Conservation (phyloP, 1,140 invertebrate species). For the Druon quercuslanigerum region DNA sequence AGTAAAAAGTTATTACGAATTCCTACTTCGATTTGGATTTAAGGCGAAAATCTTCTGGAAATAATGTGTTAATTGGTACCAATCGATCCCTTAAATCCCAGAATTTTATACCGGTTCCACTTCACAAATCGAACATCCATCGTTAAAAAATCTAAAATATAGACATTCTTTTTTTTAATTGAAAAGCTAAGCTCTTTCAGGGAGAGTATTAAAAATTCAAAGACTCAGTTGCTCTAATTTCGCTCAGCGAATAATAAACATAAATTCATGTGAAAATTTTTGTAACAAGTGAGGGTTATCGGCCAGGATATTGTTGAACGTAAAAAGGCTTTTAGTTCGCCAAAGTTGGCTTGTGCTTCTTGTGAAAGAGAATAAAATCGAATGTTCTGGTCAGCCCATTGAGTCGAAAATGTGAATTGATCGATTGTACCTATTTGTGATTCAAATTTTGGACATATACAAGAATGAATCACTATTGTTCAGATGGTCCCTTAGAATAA, state of each 20-base stretch:
- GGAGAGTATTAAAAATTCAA: too few species aligned
- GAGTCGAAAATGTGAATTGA: slow-evolving; percentile 3
- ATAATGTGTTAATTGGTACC: not conserved
- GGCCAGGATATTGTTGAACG: not conserved
- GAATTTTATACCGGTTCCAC: not conserved
- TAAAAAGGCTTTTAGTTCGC: not conserved
- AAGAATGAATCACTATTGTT: not conserved
- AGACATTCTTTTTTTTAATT: too few species aligned
- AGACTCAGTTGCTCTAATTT: too few species aligned
- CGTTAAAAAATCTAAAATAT: too few species aligned
- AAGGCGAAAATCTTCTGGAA: not conserved
- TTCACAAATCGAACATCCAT: too few species aligned
- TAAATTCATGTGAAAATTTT: not conserved
- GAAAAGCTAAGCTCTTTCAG: too few species aligned
- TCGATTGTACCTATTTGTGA: slow-evolving; percentile 2
- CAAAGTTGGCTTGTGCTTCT: not conserved
- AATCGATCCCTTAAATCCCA: not conserved
- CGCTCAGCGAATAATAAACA: not conserved
- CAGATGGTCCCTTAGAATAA: not conserved
- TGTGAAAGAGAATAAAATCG: not conserved
- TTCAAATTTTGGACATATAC: slow-evolving; percentile 12
- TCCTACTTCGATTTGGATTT: not conserved
- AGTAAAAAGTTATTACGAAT: slow-evolving; percentile 2
- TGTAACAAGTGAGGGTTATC: not conserved
- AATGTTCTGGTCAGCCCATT: not conserved